Conservation (phyloP, 2,888 invertebrate species). For the Drosophila lacicola region DNA sequence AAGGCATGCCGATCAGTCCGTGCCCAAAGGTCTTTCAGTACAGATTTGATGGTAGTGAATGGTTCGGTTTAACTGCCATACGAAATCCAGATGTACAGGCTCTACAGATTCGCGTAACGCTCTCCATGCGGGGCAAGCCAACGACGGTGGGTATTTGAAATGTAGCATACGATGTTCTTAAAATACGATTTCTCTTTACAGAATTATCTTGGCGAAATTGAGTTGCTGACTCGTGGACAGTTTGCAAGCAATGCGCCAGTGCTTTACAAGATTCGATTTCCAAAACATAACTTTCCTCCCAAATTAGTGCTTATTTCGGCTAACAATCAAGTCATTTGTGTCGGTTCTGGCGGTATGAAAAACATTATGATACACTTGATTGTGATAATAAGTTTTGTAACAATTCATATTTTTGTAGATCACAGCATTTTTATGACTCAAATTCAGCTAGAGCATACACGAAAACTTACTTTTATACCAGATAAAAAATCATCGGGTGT, state of each 20-base stretch:
- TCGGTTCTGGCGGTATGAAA: constrained; percentile 86
- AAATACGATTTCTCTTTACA: constrained; percentile 72
- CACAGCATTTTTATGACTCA: constrained; percentile 82
- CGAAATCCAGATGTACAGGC: constrained; percentile 77
- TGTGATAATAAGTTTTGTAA: not conserved
- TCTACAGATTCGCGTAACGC: constrained; percentile 79
- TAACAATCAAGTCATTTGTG: constrained; percentile 87
- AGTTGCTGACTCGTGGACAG: constrained; percentile 85
- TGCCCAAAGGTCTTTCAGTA: constrained; percentile 85
- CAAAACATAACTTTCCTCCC: constrained; percentile 87
- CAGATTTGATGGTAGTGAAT: constrained; percentile 83
- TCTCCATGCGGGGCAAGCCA: constrained; percentile 83
- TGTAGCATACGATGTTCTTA: not conserved
- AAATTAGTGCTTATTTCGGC: constrained; percentile 87
- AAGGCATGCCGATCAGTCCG: constrained; percentile 82
- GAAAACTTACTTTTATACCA: constrained; percentile 80
- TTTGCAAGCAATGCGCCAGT: constrained; percentile 83
- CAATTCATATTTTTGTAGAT: constrained; percentile 60
- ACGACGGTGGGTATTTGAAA: constrained; percentile 74
- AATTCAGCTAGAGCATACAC: constrained; percentile 83
- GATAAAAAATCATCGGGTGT: constrained; percentile 50
- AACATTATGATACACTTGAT: no score
- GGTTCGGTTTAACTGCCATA: constrained; percentile 85
- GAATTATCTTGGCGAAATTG: constrained; percentile 87
- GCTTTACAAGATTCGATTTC: constrained; percentile 87